A percentile compares a stretch with the other conserved stretches of the same genome.
Conservation (phyloP, 2,113 vertebrate genomes). For the Lycocorax pyrrhopterus region DNA sequence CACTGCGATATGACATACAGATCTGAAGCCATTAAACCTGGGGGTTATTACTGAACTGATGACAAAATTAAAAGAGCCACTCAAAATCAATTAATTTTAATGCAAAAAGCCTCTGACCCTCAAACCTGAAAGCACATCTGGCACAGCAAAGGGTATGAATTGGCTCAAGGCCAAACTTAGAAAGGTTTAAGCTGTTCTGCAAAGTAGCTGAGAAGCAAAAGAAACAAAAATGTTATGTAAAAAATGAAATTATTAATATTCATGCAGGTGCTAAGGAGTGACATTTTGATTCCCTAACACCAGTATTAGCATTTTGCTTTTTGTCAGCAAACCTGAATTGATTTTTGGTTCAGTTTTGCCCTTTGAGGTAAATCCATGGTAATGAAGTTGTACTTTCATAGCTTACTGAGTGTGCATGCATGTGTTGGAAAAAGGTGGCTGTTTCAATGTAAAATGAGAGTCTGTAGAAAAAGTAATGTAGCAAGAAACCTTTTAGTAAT, state of each 20-base stretch:
- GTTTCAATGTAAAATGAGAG: neutral
- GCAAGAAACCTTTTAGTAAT: neutral
- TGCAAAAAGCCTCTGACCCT: neutral
- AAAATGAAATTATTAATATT: conserved; percentile 34
- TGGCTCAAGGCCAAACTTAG: neutral
- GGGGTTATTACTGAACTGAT: neutral
- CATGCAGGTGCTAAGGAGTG: conserved; percentile 26
- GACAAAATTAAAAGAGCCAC: neutral
- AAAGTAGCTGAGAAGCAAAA: neutral
- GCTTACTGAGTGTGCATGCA: conserved; percentile 1
- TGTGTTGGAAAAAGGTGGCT: neutral
- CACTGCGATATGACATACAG: neutral
- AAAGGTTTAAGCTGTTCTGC: neutral
- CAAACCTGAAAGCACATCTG: neutral
- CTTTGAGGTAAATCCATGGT: conserved; percentile 44
- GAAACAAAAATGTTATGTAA: conserved; percentile 13
- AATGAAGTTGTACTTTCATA: conserved; percentile 54
- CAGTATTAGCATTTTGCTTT: conserved; percentile 58
- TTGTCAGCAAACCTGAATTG: conserved; percentile 58
- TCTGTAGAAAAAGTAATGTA: conserved; percentile 1
- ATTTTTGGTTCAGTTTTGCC: conserved; percentile 54
- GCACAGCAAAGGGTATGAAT: neutral
- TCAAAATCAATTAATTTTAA: conserved; percentile 13
- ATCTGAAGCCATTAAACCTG: neutral
- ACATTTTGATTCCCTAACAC: conserved; percentile 56